Evolutionary conservation across 2,113 vertebrate genomes (phyloP), one percentile per base, ranked within the genome.

Genomic region (Motacilla alba): DNA sequence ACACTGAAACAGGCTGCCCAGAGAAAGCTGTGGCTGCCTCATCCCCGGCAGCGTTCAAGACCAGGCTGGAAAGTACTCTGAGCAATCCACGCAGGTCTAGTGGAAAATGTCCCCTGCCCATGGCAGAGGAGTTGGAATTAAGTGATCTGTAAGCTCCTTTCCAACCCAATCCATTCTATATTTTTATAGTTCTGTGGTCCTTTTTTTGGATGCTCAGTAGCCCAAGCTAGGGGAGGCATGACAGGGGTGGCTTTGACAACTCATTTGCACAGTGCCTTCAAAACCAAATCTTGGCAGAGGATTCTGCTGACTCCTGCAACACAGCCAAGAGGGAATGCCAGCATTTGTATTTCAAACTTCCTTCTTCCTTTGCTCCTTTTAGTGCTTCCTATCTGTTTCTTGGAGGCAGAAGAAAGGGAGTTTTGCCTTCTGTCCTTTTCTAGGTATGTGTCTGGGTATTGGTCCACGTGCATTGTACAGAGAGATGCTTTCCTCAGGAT

Each of bases 241-340:
- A 49, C 56, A 87, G 47, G 27, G 49, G 56, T 52, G 82, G 56
- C 28, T 91, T 93, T 93, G 87, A 86, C 37, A 90, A 91, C 50
- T 82, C 68, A 85, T 90, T 91, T 82, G 28, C 35, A 68, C 77
- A 50, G 35, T 31, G 41, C 56, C 44, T 81, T 81, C 39, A 93
- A 85, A 95, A 66, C 2, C 82, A 74, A 59, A 87, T 80, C 60
- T 87, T 93, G 86, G 90, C 95, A 92, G 68, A 66, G 35, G 68
- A 59, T 87, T 77, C 76, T 83, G 47, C 80, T 96, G 95, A 90
- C 28, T 53, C 28, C 58, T 89, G 39, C 90, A 93, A 76, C 55
- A 46, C 66, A 93, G 78, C 85, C 68, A 93, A 90, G 66, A 86
- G 3, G 11, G 41, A 90, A 74, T 83, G 90, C 86, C 83, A 86